Evolutionary conservation across 2,888 invertebrate genomes (phyloP).

Genomic region (Ametastegia equiseti): DNA sequence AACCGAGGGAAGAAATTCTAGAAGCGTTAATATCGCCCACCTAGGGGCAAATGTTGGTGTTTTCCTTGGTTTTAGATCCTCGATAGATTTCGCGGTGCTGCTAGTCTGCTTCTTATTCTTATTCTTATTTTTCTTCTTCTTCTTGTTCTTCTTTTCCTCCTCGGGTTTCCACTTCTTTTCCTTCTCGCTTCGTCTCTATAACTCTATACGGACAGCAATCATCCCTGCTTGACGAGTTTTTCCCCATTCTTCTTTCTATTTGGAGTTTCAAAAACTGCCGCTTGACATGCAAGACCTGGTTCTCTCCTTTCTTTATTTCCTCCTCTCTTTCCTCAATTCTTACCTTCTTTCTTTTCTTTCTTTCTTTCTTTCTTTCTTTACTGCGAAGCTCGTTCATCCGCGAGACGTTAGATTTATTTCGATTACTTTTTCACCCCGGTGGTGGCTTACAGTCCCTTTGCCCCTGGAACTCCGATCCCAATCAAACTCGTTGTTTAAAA

Average conservation of each 20-base stretch:
- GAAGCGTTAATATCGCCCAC: not conserved
- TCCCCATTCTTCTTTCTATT: conserved; percentile 69
- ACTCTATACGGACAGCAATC: conserved; percentile 61
- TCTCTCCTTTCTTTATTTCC: not conserved
- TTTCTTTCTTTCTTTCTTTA: not conserved
- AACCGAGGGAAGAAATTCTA: not conserved
- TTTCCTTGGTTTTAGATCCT: not conserved
- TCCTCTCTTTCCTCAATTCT: not conserved
- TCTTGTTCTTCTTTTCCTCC: not conserved
- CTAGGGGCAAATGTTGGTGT: not conserved
- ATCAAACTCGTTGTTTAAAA: conserved; percentile 33
- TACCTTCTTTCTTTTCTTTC: not conserved
- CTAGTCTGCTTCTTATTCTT: not conserved
- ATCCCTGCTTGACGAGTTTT: conserved; percentile 70
- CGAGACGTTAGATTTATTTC: conserved; percentile 64
- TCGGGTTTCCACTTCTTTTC: not conserved
- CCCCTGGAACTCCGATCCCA: conserved; percentile 29
- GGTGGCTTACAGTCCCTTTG: conserved; percentile 53
- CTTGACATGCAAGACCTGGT: conserved; percentile 65
- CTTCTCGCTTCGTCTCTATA: not conserved
- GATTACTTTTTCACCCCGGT: conserved; percentile 63
- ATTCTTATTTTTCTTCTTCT: not conserved
- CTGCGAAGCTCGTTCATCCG: conserved; percentile 13
- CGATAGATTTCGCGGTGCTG: not conserved
- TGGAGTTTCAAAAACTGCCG: conserved; percentile 69